Evolutionary conservation across 2,113 vertebrate genomes (phyloP).

Genomic region (Tympanuchus pallidicinctus): DNA sequence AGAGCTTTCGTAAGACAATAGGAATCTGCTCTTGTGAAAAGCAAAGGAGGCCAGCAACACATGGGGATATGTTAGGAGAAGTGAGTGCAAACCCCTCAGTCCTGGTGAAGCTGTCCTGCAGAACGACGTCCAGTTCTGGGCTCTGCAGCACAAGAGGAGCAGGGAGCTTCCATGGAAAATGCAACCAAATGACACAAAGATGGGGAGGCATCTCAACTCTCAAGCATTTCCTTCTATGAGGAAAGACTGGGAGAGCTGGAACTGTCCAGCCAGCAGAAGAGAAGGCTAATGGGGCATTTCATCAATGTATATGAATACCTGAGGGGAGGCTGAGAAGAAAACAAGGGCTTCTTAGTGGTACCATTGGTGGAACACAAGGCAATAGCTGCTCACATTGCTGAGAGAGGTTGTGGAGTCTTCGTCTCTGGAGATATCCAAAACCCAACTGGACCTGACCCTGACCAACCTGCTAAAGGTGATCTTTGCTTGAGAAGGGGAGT

Average conservation of each 20-base stretch:
- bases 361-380: background rate
- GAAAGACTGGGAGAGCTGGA: too few species aligned
- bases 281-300: background rate
- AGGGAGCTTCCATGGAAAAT: too few species aligned
- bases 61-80: too few species aligned
- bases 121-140: too few species aligned
- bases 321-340: background rate
- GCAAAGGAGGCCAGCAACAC: too few species aligned
- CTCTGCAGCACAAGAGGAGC: too few species aligned
- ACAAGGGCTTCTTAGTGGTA: background rate
- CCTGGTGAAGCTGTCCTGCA: too few species aligned
- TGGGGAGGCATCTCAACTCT: background rate
- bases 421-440: background rate
- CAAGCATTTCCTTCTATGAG: background rate
- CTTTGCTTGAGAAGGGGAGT: background rate
- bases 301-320: background rate
- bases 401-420: background rate
- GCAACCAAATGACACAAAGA: too few species aligned
- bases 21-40: too few species aligned
- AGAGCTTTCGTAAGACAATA: too few species aligned
- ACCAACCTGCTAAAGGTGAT: background rate
- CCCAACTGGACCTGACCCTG: background rate
- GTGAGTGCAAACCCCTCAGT: too few species aligned
- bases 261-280: background rate
- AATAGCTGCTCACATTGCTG: too few species aligned